Percentiles rank a stretch among this genome's conserved stretches.
Conservation (phyloP, 2,113 vertebrate genomes). For the Leucosticte australis region DNA sequence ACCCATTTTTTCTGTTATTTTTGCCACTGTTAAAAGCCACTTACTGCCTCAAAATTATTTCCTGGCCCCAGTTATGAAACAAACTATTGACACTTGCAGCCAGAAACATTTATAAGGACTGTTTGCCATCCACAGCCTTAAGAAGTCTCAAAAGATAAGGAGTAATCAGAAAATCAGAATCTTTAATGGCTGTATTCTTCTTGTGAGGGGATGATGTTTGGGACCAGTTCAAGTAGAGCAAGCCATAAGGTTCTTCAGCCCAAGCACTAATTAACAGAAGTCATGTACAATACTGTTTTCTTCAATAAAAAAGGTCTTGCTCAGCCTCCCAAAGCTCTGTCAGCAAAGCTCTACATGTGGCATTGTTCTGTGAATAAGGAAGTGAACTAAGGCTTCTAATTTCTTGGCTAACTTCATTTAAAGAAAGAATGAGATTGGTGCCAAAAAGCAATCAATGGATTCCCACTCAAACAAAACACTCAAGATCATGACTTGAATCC, state of each 20-base stretch:
- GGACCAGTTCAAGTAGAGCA: neutral
- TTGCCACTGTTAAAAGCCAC: neutral
- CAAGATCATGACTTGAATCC: neutral
- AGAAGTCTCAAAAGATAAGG: neutral
- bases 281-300: neutral
- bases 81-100: neutral
- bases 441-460: constrained; percentile 19
- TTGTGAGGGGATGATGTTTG: neutral
- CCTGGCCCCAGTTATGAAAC: neutral
- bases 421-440: neutral
- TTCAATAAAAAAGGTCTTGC: neutral
- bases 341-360: neutral
- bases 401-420: constrained; percentile 2
- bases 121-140: neutral
- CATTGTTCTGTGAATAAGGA: neutral
- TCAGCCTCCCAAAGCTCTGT: neutral
- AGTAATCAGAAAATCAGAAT: neutral
- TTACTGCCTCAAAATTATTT: neutral
- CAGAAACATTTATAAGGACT: neutral
- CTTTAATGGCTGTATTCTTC: neutral
- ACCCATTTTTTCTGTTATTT: neutral
- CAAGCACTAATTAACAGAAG: neutral
- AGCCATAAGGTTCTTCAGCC: neutral
- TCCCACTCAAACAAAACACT: neutral
- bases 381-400: neutral